These are phyloP conservation scores for Colletes latitarsis DNA, from an alignment of 1,140 invertebrate species.

Conservation along the genomic window DNA sequence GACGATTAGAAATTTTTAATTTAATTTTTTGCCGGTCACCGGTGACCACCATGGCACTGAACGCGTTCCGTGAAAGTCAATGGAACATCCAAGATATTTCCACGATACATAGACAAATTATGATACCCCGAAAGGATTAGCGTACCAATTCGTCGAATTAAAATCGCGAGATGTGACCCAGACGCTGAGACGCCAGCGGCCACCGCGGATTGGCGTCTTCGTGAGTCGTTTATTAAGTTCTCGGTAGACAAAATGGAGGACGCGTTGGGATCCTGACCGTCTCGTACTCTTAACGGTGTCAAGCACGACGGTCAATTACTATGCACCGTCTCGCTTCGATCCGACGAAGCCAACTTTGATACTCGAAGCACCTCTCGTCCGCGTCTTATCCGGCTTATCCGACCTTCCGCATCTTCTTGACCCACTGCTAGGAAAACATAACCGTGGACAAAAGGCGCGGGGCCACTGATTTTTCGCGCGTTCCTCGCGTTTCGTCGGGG, in stretches of 20 bases:
- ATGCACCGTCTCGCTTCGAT: conserved; percentile 23
- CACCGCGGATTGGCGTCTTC: too few species aligned
- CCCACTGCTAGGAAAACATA: conserved; percentile 32
- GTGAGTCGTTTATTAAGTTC: background rate
- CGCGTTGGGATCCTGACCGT: background rate
- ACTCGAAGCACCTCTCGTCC: conserved; percentile 32
- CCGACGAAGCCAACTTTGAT: background rate
- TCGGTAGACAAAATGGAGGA: background rate
- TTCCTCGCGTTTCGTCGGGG: background rate
- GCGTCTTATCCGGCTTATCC: conserved; percentile 15
- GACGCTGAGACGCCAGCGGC: too few species aligned
- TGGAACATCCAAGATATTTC: too few species aligned
- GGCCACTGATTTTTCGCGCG: background rate
- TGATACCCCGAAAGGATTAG: too few species aligned
- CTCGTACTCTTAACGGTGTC: conserved; percentile 5
- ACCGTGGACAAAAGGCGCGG: conserved; percentile 20
- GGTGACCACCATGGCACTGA: too few species aligned
- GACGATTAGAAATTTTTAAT: too few species aligned
- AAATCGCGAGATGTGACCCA: too few species aligned
- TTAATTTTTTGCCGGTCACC: too few species aligned
- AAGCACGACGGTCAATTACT: conserved; percentile 30
- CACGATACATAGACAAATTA: too few species aligned
- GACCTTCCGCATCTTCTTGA: conserved; percentile 38
- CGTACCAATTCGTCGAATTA: too few species aligned
- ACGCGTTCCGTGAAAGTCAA: too few species aligned